A percentile compares a stretch with the other conserved stretches of the same genome.
Conservation (phyloP, 2,797 vertebrate species). For the Anguilla pacifica region DNA sequence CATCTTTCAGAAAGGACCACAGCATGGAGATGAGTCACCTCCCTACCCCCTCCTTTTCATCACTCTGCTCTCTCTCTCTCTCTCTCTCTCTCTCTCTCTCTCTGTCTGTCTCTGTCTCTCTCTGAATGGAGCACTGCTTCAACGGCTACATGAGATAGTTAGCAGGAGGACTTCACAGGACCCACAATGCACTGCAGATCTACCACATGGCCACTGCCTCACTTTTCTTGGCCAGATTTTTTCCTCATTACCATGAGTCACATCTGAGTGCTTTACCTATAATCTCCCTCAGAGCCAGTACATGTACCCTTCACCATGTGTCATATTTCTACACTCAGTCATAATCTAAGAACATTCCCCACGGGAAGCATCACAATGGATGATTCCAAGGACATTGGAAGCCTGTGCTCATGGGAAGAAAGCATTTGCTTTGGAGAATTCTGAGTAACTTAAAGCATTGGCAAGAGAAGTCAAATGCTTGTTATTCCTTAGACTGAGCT, state of each 20-base stretch:
- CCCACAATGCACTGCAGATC: background rate
- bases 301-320: background rate
- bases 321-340: constrained; percentile 1
- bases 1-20: background rate
- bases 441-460: background rate
- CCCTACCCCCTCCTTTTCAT: background rate
- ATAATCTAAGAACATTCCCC: background rate
- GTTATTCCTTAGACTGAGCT: background rate
- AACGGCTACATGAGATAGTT: background rate
- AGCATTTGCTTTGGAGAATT: background rate
- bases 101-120: constrained; percentile 11
- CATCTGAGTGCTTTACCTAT: background rate
- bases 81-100: background rate
- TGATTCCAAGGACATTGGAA: background rate
- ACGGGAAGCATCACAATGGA: background rate
- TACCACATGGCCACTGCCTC: background rate
- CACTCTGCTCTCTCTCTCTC: background rate
- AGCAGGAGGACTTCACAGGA: background rate
- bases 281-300: background rate
- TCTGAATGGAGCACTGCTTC: background rate
- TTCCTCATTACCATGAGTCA: background rate
- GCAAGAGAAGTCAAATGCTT: background rate
- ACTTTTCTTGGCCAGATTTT: background rate
- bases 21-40: background rate
- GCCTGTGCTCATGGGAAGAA: background rate